Evolutionary conservation across 2,113 vertebrate species (phyloP).

Genomic region (Micronisus gabar): DNA sequence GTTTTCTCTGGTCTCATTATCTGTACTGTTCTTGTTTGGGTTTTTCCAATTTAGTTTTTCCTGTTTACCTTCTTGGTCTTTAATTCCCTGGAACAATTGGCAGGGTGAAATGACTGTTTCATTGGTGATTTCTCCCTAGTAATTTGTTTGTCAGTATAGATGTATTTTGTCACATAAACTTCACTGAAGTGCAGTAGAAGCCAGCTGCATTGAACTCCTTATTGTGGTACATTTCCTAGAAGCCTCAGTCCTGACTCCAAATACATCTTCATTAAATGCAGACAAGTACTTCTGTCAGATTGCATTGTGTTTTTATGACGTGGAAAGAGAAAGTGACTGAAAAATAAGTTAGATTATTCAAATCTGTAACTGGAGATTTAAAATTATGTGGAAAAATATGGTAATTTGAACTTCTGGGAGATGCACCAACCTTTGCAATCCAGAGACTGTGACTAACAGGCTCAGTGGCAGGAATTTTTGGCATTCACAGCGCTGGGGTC

Average conservation of each 20-base stretch:
- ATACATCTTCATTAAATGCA: background rate
- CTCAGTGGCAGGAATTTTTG: background rate
- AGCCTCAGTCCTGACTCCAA: background rate
- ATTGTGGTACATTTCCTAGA: background rate
- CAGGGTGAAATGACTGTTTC: background rate
- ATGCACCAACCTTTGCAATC: background rate
- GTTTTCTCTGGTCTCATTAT: background rate
- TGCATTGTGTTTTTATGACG: fast-evolving
- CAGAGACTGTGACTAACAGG: background rate
- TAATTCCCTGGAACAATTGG: background rate
- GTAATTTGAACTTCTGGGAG: background rate
- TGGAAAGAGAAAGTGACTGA: background rate
- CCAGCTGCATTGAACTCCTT: background rate
- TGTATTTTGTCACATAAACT: background rate
- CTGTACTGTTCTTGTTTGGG: background rate
- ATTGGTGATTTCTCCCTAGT: background rate
- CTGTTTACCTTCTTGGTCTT: background rate
- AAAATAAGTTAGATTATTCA: background rate
- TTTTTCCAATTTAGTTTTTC: background rate
- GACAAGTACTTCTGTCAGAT: background rate
- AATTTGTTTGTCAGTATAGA: background rate
- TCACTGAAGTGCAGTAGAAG: background rate
- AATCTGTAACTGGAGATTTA: background rate
- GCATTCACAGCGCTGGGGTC: background rate
- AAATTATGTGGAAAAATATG: background rate